Evolutionary conservation across 2,113 vertebrate genomes (phyloP).

Genomic region (Brachyhypopomus gauderio): DNA sequence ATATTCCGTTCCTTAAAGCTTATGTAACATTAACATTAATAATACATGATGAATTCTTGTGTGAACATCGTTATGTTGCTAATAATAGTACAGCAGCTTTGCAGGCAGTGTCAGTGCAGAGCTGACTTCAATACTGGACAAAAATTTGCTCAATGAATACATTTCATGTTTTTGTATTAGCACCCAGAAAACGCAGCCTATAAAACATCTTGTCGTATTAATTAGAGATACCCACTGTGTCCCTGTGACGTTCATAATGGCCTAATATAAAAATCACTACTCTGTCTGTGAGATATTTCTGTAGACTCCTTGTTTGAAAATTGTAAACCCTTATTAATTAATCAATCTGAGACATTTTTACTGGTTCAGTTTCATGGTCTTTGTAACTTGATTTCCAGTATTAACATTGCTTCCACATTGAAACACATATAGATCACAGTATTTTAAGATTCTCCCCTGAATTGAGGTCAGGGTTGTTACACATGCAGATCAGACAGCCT

Average conservation of each 20-base stretch:
- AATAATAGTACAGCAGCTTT: constrained; percentile 32
- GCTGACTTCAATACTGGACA: background rate
- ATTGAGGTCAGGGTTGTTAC: constrained; percentile 32
- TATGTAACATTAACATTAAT: constrained; percentile 66
- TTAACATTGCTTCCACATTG: background rate
- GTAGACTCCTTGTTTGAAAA: too few species aligned
- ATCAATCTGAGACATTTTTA: too few species aligned
- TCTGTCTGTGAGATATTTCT: too few species aligned
- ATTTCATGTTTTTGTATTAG: background rate
- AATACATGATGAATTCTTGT: constrained; percentile 68
- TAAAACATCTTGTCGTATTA: background rate
- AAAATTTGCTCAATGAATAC: background rate
- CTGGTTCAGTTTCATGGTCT: too few species aligned
- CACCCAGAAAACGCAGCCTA: background rate
- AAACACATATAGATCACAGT: background rate
- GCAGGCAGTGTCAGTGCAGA: constrained; percentile 8
- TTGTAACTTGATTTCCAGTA: background rate
- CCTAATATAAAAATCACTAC: too few species aligned
- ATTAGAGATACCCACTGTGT: background rate
- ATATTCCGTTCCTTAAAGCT: constrained; percentile 39
- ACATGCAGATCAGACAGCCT: constrained; percentile 45
- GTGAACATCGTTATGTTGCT: constrained; percentile 59
- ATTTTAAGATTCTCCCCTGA: constrained; percentile 13
- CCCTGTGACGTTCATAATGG: too few species aligned
- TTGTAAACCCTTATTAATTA: too few species aligned